Evolutionary conservation across 2,797 vertebrate genomes (phyloP).

Genomic region (Peromyscus eremicus): DNA sequence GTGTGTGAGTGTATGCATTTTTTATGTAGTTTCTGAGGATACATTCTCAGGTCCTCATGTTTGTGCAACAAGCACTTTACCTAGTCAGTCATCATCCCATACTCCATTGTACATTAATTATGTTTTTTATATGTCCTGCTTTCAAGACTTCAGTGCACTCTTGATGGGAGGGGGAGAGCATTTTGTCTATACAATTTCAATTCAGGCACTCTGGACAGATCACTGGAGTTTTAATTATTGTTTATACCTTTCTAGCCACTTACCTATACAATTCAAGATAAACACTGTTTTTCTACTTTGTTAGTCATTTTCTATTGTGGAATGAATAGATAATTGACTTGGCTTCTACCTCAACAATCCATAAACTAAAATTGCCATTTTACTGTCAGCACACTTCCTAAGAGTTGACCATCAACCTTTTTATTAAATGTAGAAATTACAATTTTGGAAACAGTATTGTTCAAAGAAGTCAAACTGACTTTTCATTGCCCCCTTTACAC

Average conservation of each 20-base stretch:
- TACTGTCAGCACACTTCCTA: background rate
- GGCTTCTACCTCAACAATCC: background rate
- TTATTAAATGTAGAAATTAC: background rate
- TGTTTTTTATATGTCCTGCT: background rate
- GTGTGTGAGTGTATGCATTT: no score
- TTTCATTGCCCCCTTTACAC: background rate
- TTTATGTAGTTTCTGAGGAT: background rate
- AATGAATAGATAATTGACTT: background rate
- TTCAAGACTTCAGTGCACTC: background rate
- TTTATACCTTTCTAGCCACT: background rate
- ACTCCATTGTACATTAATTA: background rate
- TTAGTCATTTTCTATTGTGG: background rate
- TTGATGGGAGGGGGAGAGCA: background rate
- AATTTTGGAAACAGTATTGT: background rate
- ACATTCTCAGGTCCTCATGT: background rate
- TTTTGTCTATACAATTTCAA: background rate
- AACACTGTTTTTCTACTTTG: background rate
- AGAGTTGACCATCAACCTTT: background rate
- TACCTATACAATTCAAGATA: background rate
- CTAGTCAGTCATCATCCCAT: background rate
- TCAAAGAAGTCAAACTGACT: background rate
- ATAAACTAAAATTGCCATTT: background rate
- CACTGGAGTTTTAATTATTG: background rate
- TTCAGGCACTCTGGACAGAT: accelerated
- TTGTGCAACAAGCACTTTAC: background rate